Conservation (phyloP, 1,140 invertebrate genomes). For the Drosophila asahinai region DNA sequence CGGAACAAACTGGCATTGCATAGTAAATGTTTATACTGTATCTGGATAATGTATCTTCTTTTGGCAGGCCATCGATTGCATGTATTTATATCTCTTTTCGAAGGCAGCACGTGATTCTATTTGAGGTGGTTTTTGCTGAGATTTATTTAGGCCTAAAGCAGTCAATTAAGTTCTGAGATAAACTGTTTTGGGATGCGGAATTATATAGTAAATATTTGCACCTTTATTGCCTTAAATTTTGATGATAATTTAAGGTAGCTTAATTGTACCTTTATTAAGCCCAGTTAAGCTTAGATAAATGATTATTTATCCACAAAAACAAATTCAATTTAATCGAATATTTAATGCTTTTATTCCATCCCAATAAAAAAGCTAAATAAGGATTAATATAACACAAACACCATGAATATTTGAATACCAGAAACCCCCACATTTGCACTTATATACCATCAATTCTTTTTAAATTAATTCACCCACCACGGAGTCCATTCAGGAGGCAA, state of each 20-base stretch:
- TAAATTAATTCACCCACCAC: constrained; percentile 14
- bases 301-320: neutral
- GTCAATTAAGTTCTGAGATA: neutral
- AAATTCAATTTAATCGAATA: too few relatives aligned
- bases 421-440: neutral
- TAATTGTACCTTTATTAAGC: too few relatives aligned
- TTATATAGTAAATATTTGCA: too few relatives aligned
- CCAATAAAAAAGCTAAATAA: neutral
- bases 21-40: constrained; percentile 31
- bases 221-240: too few relatives aligned
- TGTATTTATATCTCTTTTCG: neutral
- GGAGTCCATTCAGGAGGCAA: constrained; percentile 11
- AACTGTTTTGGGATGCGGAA: too few relatives aligned
- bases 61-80: constrained; percentile 38
- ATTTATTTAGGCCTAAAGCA: neutral
- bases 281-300: neutral
- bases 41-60: constrained; percentile 44
- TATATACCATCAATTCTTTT: constrained; percentile 4
- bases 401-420: neutral
- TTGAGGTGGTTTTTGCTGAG: neutral
- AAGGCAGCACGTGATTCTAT: constrained; percentile 28
- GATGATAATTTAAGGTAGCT: too few relatives aligned
- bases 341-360: neutral
- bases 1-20: constrained; percentile 52
- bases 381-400: constrained; percentile 1